Evolutionary conservation across 2,113 vertebrate species (phyloP), one percentile per base, ranked within the genome.

Genomic region (Alethe castanea): DNA sequence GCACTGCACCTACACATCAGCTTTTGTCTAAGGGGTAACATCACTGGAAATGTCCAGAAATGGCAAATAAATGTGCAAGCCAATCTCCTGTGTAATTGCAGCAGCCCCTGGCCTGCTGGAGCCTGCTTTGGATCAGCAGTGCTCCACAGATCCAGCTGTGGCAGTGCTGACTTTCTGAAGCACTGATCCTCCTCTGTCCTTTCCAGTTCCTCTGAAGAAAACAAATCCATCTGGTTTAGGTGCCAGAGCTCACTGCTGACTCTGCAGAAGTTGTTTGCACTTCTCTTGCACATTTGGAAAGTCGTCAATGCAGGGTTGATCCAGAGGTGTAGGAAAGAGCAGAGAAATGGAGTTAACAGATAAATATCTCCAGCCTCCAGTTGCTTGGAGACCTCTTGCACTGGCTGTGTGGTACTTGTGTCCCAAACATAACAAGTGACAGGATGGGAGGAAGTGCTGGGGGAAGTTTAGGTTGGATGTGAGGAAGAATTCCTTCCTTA

Each of bases 191-290:
- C 36, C 93, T 93, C 91, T 93, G 91, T 91, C 95, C 87, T 59
- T 81, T 79, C 57, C 71, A 53, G 0, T 50, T 85, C 91, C 87
- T 94, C 74, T 90, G 50, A 95, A 94, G 93, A 82, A 95, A 95
- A 94, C 91, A 94, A 92, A 50, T 26, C 53, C 11, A 22, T 59
- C 36, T 29, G 24, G n/a, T 90, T 74, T n/a, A 33, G 74, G 87
- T 2, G 1, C 85, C 76, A 84, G 81, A 66, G 59, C 38, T 29
- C 0, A 0, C 70, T 95, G 94, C 91, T 96, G 90, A 87, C 87
- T 87, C 78, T 17, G 67, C 84, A 89, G 11, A 53, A 86, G 38
- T 62, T 87, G 53, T 82, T 73, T 85, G 88, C 23, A 33, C 28
- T 90, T 67, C 56, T 36, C 47, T 62, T 26, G 12, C 1, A 6